These are phyloP conservation scores for Thalassophryne amazonica DNA, from an alignment of 2,797 vertebrate genomes.

Conservation along the genomic window DNA sequence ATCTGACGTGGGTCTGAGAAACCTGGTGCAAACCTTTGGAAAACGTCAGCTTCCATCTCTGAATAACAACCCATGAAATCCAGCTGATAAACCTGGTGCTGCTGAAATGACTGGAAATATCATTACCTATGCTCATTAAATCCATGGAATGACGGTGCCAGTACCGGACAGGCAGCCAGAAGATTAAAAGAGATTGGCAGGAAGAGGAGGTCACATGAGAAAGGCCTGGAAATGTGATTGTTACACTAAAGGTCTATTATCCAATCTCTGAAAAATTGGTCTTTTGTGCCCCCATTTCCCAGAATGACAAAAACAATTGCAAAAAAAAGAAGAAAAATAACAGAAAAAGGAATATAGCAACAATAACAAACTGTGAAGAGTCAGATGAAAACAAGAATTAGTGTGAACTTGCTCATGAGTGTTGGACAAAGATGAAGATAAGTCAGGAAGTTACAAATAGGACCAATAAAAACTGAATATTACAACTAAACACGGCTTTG, in stretches of 20 bases:
- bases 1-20: neutral
- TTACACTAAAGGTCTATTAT: too few relatives aligned
- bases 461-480: too few relatives aligned
- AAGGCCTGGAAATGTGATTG: constrained; percentile 44
- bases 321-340: too few relatives aligned
- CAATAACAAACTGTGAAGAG: too few relatives aligned
- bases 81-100: constrained; percentile 2
- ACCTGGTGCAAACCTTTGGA: neutral
- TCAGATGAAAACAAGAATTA: too few relatives aligned
- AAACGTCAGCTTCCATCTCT: neutral
- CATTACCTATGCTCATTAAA: constrained; percentile 30
- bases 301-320: too few relatives aligned
- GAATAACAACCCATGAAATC: constrained; percentile 1
- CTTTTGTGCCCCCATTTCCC: too few relatives aligned
- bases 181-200: neutral
- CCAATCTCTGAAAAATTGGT: too few relatives aligned
- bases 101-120: constrained; percentile 12
- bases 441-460: constrained; percentile 6
- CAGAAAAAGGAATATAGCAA: too few relatives aligned
- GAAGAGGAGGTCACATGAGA: constrained; percentile 13
- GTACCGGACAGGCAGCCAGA: constrained; percentile 14
- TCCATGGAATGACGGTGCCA: constrained; percentile 21
- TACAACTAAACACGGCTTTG: too few relatives aligned
- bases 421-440: neutral
- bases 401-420: too few relatives aligned